Evolutionary conservation across 2,113 vertebrate genomes (phyloP), one percentile per base, ranked within the genome.

Genomic region (Trichomycterus rosablanca): DNA sequence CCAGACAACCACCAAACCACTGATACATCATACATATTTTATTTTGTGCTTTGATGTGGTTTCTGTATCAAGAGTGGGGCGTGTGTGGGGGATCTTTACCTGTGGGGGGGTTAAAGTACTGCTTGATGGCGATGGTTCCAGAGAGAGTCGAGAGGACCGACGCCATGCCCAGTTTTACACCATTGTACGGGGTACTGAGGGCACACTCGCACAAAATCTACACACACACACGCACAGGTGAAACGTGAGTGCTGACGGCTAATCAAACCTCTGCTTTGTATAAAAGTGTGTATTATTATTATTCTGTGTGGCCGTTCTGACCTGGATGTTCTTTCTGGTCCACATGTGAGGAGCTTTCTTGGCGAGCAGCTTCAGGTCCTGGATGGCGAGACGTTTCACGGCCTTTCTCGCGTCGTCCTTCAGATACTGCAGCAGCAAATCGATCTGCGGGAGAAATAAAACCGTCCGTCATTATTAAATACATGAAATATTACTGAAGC

Each of bases 311-410:
- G 26, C 7, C 26, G 14, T 45, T 37, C 26, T 50, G 73, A 96
- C 95, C 92, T 97, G 94, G 72, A 93, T 95, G 72, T 97, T 93
- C 74, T 94, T 92, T 80, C 83, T 90, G 67, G 76, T 94, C 96
- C 96, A 99, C 0, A 97, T 90, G 70, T 98, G 95, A 26, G 96
- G 96, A 20, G 93, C 94, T 80, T 94, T 98, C 75, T 85, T 95
- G 45, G 93, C 94, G 76, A 98, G 74, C 24, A 97, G 76, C 63
- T 93, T 99, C 39, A 99, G 78, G 74, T 99, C 95, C 66, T 93
- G 92, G 58, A 95, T 87, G 18, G 93, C 81, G 39, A 99, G 92
- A 62, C 90, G 93, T 79, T 97, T 97, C 34, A 99, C 91, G 0
- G 95, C 95, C 83, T 89, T 94, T 61, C 95, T 91, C 2, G 93